A percentile compares a stretch with the other conserved stretches of the same genome.
phyloP scores from a whole-genome alignment of 2,888 invertebrate genomes.

The Tetragonisca angustula region DNA sequence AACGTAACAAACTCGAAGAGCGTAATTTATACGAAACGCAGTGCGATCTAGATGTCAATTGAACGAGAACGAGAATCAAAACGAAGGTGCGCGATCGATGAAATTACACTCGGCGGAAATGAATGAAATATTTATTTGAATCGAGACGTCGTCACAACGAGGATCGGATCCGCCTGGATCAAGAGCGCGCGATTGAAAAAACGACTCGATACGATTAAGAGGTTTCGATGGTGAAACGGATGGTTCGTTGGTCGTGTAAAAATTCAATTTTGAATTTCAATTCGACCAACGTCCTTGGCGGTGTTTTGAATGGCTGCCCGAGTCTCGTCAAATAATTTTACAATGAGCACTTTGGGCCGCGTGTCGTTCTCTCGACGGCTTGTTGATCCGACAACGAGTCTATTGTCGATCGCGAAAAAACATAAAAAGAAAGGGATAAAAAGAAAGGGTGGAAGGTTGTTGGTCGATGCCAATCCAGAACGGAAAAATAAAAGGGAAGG shows the following conservation, averaged over 20 bases:
- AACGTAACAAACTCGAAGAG: too few species aligned
- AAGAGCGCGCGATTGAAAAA: neutral
- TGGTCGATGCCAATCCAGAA: neutral
- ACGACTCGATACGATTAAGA: neutral
- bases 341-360: slow-evolving; percentile 35
- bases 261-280: slow-evolving; percentile 37
- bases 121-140: neutral
- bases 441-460: neutral
- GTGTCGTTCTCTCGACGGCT: slow-evolving; percentile 11
- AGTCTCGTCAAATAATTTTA: slow-evolving; percentile 44
- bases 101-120: neutral
- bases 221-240: neutral
- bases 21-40: too few species aligned
- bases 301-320: slow-evolving; percentile 11
- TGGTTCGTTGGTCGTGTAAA: neutral
- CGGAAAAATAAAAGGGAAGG: slow-evolving; percentile 18
- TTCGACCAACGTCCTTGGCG: neutral
- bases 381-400: slow-evolving; percentile 33
- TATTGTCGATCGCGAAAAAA: slow-evolving; percentile 30
- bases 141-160: neutral
- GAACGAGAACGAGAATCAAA: neutral
- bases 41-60: neutral
- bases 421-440: neutral
- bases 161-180: neutral
- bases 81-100: neutral